Conservation (phyloP, 2,888 invertebrate genomes). For the Atrina japonica region DNA sequence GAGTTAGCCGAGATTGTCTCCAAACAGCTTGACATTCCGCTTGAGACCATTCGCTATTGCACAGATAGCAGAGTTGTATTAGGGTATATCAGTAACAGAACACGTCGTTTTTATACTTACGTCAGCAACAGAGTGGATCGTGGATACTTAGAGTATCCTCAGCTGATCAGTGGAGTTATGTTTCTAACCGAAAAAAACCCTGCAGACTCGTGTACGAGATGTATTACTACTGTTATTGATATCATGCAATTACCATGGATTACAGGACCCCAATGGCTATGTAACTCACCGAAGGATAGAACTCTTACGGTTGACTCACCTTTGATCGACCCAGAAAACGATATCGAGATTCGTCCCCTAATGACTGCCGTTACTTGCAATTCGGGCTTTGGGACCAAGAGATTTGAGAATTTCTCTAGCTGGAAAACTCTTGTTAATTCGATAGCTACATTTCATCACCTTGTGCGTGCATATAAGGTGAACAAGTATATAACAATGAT, state of each 20-base stretch:
- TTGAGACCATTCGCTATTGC: constrained; percentile 26
- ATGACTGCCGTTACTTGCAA: neutral
- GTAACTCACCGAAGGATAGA: too few species aligned
- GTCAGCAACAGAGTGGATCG: constrained; percentile 20
- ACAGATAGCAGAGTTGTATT: too few species aligned
- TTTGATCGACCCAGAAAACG: too few species aligned
- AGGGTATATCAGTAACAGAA: constrained; percentile 42
- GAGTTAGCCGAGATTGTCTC: constrained; percentile 26
- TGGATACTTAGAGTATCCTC: neutral
- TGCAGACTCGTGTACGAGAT: too few species aligned
- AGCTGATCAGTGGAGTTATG: too few species aligned
- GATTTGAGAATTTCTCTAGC: constrained; percentile 12
- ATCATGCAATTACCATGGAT: too few species aligned
- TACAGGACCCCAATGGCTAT: too few species aligned
- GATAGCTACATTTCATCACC: neutral
- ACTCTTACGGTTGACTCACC: too few species aligned
- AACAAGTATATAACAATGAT: neutral
- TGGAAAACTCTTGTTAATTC: constrained; percentile 13
- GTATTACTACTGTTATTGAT: constrained; percentile 32
- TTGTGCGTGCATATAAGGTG: neutral
- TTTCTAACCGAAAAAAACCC: constrained; percentile 28
- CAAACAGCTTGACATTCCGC: constrained; percentile 22
- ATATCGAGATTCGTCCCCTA: too few species aligned
- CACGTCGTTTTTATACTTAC: constrained; percentile 45
- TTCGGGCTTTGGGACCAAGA: neutral